phyloP scores from a whole-genome alignment of 2,113 vertebrate genomes.

The Junco hyemalis region DNA sequence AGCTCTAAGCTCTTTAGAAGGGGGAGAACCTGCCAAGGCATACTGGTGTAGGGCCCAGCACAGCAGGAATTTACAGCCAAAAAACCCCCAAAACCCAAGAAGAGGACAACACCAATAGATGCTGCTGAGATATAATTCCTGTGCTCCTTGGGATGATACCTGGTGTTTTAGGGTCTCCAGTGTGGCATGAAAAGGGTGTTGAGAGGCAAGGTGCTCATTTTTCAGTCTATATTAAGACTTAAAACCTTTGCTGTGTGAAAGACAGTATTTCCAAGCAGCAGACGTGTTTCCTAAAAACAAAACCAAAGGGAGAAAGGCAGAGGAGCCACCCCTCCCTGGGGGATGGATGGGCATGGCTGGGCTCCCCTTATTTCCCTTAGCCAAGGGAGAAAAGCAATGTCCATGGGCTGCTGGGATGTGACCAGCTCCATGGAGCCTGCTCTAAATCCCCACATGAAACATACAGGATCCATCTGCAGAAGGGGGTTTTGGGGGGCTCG shows the following conservation, averaged over 20 bases:
- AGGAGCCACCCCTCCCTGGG: background rate
- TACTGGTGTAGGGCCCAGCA: background rate
- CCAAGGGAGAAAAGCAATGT: background rate
- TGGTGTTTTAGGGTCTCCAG: background rate
- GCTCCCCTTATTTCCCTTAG: background rate
- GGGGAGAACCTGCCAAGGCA: background rate
- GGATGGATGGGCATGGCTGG: background rate
- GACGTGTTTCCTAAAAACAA: background rate
- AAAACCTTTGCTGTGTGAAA: background rate
- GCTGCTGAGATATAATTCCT: background rate
- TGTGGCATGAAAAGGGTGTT: background rate
- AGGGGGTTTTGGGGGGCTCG: background rate
- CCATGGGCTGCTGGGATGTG: background rate
- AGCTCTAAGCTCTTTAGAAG: background rate
- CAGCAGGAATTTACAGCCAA: background rate
- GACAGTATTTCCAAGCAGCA: background rate
- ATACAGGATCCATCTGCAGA: background rate
- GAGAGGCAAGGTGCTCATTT: background rate
- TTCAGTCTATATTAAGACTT: accelerated
- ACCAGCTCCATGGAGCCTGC: background rate
- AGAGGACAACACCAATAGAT: background rate
- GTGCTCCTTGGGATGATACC: background rate
- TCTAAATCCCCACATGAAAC: accelerated
- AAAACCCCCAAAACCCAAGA: accelerated
- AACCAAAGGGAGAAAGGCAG: background rate